phyloP scores from a whole-genome alignment of 2,888 invertebrate species.

The Eupithecia vulgata region DNA sequence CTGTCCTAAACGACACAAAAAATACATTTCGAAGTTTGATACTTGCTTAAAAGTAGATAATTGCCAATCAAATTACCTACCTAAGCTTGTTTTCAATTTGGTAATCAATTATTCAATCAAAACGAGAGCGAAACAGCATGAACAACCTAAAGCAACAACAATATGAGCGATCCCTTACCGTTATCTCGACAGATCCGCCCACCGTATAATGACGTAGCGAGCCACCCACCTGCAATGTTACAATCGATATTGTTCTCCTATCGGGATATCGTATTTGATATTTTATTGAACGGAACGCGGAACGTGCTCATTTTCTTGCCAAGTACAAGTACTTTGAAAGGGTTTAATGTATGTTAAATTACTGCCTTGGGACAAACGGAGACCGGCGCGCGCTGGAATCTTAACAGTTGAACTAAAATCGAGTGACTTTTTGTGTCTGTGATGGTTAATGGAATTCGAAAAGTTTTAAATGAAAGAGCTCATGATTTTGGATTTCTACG shows the following conservation, averaged over 20 bases:
- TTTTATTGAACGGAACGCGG: constrained; percentile 17
- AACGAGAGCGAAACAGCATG: constrained; percentile 2
- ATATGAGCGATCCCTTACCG: constrained; percentile 35
- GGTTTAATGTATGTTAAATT: constrained; percentile 13
- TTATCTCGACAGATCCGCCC: constrained; percentile 45
- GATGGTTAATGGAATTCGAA: constrained; percentile 3
- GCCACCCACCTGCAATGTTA: constrained; percentile 43
- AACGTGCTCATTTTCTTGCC: constrained; percentile 24
- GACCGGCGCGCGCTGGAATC: not conserved
- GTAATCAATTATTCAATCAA: not conserved
- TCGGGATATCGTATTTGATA: constrained; percentile 28
- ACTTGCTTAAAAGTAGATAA: not conserved
- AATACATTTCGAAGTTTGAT: not conserved
- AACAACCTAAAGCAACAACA: constrained; percentile 12
- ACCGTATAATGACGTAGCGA: constrained; percentile 37
- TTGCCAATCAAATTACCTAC: not conserved
- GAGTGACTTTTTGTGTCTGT: constrained; percentile 11
- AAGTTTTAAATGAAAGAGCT: not conserved
- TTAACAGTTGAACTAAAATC: constrained; percentile 4
- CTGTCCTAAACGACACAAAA: not conserved
- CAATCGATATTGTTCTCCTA: constrained; percentile 39
- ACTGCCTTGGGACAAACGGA: not conserved
- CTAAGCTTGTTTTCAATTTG: constrained; percentile 2
- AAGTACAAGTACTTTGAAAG: constrained; percentile 5
- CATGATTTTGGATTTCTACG: not conserved